These are phyloP conservation scores for Syndactyla subalaris DNA, from an alignment of 2,797 vertebrate genomes.

Conservation along the genomic window DNA sequence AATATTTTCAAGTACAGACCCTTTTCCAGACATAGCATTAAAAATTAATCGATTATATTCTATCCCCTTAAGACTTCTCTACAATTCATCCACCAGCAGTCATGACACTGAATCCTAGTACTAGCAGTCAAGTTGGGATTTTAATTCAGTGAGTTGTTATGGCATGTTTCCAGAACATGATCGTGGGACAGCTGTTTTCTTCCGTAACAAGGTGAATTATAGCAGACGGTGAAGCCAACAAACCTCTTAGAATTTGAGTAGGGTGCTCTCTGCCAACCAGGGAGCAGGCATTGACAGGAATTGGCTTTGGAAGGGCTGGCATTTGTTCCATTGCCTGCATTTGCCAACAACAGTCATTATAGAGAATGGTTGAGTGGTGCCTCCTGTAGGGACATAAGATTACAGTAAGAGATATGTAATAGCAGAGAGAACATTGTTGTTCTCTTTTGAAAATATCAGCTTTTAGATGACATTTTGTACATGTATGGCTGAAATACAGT, in stretches of 20 bases:
- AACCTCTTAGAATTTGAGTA: slow-evolving; percentile 79
- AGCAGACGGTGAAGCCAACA: slow-evolving; percentile 75
- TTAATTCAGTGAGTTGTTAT: slow-evolving; percentile 74
- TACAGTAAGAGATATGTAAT: background rate
- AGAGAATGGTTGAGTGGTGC: slow-evolving; percentile 34
- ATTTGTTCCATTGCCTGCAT: slow-evolving; percentile 38
- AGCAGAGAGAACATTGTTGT: background rate
- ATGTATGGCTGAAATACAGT: background rate
- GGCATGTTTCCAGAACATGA: slow-evolving; percentile 77
- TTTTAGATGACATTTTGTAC: background rate
- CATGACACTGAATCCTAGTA: slow-evolving; percentile 49
- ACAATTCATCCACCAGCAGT: slow-evolving; percentile 62
- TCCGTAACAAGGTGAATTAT: slow-evolving; percentile 78
- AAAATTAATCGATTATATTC: slow-evolving; percentile 49
- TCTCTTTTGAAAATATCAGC: background rate
- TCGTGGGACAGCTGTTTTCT: slow-evolving; percentile 78
- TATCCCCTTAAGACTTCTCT: slow-evolving; percentile 37
- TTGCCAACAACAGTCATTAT: slow-evolving; percentile 35
- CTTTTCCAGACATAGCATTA: slow-evolving; percentile 21
- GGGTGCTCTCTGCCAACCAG: slow-evolving; percentile 73
- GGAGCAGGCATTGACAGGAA: slow-evolving; percentile 69
- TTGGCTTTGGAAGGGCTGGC: slow-evolving; percentile 65
- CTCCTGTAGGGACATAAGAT: slow-evolving; percentile 37
- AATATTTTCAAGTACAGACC: slow-evolving; percentile 22
- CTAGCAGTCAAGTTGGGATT: slow-evolving; percentile 71